Conservation (phyloP, 2,113 vertebrate species). For the Oncorhynchus clarkii region DNA sequence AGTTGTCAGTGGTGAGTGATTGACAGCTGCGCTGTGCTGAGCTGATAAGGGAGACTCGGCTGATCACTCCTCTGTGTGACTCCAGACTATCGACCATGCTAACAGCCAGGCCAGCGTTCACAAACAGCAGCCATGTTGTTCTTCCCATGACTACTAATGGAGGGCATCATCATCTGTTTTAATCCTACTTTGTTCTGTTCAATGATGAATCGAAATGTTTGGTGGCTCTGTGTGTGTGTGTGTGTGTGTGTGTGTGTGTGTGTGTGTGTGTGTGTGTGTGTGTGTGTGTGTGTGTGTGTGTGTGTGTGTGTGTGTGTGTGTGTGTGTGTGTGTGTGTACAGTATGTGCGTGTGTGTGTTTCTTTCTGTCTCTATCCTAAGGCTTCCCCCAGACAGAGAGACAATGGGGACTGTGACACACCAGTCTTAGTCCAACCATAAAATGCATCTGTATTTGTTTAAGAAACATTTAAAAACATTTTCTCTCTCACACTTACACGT, state of each 20-base stretch:
- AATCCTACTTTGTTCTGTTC: background rate
- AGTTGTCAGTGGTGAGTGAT: conserved; percentile 40
- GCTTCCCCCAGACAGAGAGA: conserved; percentile 35
- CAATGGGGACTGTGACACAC: conserved; percentile 47
- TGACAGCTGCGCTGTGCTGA: conserved; percentile 20
- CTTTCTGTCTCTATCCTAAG: conserved; percentile 24
- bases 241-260: conserved; percentile 7
- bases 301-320: conserved; percentile 12
- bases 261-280: background rate
- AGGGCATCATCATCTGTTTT: background rate
- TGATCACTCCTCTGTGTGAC: conserved; percentile 26
- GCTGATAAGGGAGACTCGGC: conserved; percentile 14
- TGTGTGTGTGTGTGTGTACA: background rate
- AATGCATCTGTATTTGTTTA: conserved; percentile 59
- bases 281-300: background rate
- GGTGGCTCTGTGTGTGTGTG: background rate
- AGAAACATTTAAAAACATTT: conserved; percentile 43
- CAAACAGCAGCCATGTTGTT: conserved; percentile 17
- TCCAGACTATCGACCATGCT: conserved; percentile 8
- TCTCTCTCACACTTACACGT: conserved; percentile 41
- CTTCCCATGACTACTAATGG: background rate
- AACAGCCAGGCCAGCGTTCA: background rate
- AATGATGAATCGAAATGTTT: background rate
- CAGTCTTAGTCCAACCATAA: conserved; percentile 48
- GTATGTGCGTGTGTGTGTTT: conserved; percentile 13